These are phyloP conservation scores for Regulus satrapa DNA, from an alignment of 2,113 vertebrate genomes.

Conservation along the genomic window DNA sequence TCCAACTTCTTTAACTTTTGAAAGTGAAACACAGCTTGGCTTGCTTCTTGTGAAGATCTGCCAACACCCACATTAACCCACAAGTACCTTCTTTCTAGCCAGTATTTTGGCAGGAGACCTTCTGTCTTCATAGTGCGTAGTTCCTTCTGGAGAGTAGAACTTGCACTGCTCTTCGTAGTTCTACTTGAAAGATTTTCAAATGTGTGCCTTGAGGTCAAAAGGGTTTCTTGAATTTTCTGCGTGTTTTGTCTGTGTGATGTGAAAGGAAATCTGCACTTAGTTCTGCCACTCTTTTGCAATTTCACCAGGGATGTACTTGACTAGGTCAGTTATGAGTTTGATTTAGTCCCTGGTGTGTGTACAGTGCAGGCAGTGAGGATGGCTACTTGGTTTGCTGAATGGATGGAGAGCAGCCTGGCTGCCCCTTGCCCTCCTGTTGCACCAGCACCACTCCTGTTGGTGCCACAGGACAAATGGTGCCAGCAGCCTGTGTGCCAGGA, in stretches of 20 bases:
- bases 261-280: background rate
- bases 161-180: background rate
- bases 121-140: background rate
- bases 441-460: background rate
- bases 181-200: background rate
- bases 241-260: background rate
- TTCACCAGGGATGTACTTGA: background rate
- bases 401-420: background rate
- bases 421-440: background rate
- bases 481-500: background rate
- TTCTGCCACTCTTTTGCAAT: rapidly evolving
- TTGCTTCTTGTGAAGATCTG: background rate
- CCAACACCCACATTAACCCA: constrained; percentile 20
- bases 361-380: background rate
- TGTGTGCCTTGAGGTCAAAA: background rate
- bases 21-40: background rate
- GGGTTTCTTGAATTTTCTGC: background rate
- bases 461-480: background rate
- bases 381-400: background rate
- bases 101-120: background rate
- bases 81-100: background rate
- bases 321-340: background rate
- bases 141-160: background rate
- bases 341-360: background rate
- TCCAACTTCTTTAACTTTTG: background rate